Base-by-base conservation (phyloP, 2,888 invertebrate genomes). In the Euclidia mi region DNA sequence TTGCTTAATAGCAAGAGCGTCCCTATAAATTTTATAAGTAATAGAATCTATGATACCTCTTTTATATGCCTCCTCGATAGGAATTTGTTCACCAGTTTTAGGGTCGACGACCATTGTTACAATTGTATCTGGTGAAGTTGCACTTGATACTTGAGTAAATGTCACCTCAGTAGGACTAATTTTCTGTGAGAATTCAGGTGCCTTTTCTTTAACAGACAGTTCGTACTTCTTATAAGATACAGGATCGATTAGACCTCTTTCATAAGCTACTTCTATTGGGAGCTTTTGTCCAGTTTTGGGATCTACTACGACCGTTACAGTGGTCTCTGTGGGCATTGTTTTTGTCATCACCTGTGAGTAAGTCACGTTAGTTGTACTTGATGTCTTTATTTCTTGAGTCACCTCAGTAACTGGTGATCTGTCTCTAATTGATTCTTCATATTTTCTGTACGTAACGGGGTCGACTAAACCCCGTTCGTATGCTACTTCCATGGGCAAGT, bases 401-500 rank as follows among this genome's bases (percentile, higher is more conserved):
- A 69, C 45, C 15, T 81, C 85, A 46, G 64, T 78, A 45, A 89
- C 89, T 2, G 90, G 88, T 6, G 91, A 82, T 57, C 71, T 86
- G 45, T 90, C 90, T 51, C 89, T 84, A 35, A 90, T 80, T 4
- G 95, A 94, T 41, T 94, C 92, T 68, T 95, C 94, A 61, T 95
- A 94, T 72, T 93, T 94, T 66, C 91, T 90, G 56, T 93, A 95
- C 7, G 95, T 95, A 56, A 94, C 80, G 49, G 91, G 79, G 78
- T 95, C 96, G 53, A 98, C 96, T 56, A 97, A 87, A 4, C 98
- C 98, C 59, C 96, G 95, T 81, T 97, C 96, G 68, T 97, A 96
- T 2, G 98, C 98, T 46, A 97, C 96, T 87, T 97, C 97, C 72
- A 98, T 95, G 0, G 97, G 97, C 67, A 98, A 94, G 80, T 96